phyloP scores from a whole-genome alignment of 2,888 invertebrate species.

The Drosophila greeni region DNA sequence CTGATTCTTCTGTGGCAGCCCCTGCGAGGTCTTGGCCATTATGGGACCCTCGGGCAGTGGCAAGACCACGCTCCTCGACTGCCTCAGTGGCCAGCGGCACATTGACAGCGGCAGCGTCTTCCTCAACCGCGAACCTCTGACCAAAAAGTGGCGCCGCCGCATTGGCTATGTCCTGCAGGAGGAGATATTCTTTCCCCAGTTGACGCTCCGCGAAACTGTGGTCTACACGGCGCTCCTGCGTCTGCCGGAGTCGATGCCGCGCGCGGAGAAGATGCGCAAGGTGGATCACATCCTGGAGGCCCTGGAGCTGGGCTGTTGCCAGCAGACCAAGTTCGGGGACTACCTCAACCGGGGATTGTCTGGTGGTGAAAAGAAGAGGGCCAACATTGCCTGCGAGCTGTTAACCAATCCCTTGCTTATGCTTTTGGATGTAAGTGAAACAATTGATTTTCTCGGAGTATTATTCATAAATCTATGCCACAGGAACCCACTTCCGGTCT shows the following conservation, averaged over 20 bases:
- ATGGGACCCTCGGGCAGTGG: constrained; percentile 90
- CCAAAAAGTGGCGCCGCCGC: constrained; percentile 85
- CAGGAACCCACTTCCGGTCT: constrained; percentile 91
- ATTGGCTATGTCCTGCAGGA: constrained; percentile 91
- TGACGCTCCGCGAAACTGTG: constrained; percentile 87
- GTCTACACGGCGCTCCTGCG: constrained; percentile 82
- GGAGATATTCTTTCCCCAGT: constrained; percentile 88
- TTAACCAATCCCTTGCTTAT: constrained; percentile 89
- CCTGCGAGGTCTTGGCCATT: constrained; percentile 88
- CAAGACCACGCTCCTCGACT: constrained; percentile 88
- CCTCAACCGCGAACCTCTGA: constrained; percentile 83
- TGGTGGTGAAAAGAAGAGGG: constrained; percentile 90
- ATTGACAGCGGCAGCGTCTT: constrained; percentile 84
- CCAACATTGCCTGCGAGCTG: constrained; percentile 90
- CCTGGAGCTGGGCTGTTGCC: constrained; percentile 86
- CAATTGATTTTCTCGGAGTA: not conserved
- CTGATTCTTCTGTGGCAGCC: constrained; percentile 77
- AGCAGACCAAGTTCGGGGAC: constrained; percentile 89
- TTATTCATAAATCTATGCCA: constrained; percentile 33
- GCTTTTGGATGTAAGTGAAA: constrained; percentile 85
- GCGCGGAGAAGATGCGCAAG: constrained; percentile 86
- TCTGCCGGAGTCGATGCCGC: constrained; percentile 86
- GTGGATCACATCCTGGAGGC: constrained; percentile 88
- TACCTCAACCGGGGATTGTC: constrained; percentile 87
- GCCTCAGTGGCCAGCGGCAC: constrained; percentile 85